Base-by-base conservation (phyloP, 2,888 invertebrate genomes). In the Apotomis betuletana region DNA sequence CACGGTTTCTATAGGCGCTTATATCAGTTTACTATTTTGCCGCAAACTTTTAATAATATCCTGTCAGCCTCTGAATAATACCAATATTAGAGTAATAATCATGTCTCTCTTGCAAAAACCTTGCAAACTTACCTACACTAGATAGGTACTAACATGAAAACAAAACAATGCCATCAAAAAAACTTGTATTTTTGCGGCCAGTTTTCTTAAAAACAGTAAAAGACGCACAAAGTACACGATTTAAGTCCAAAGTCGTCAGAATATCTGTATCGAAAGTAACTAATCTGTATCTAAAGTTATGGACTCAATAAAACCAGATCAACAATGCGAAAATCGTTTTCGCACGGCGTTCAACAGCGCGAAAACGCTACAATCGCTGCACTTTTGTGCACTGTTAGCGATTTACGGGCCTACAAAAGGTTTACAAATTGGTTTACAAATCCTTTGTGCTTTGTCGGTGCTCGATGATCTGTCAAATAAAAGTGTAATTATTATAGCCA, bases 271-370 rank as follows among this genome's bases (percentile, higher is more conserved):
- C 13, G 38, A 64, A 64, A 52, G 51, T 27, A 5, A 27, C 55
- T 5, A 41, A 41, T 41, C 41, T 6, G 5, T 41, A 41, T 0
- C 27, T 55, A 55, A 57, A 57, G 15, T 61, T 61, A 69, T 69
- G 27, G 55, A 41, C 41, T 44, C 68, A 68, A 68, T 72, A 72
- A 68, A 72, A 63, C 15, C 58, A 57, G 57, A 4, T 44, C 13
- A 68, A 72, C 72, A 72, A 72, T 63, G 57, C 67, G 62, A 63
- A 72, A 68, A 72, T 71, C 67, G 59, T 68, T 72, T 72, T 72
- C 72, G 72, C 72, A 72, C 72, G 72, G 59, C 63, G 63, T 4
- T 54, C 63, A 72, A 72, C 72, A 59, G 72, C 63, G 72, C 72
- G 72, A 67, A 72, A 72, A 72, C 68, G 52, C 51, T 8, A 67